Conservation (phyloP, 2,113 vertebrate species). For the Heptranchias perlo region DNA sequence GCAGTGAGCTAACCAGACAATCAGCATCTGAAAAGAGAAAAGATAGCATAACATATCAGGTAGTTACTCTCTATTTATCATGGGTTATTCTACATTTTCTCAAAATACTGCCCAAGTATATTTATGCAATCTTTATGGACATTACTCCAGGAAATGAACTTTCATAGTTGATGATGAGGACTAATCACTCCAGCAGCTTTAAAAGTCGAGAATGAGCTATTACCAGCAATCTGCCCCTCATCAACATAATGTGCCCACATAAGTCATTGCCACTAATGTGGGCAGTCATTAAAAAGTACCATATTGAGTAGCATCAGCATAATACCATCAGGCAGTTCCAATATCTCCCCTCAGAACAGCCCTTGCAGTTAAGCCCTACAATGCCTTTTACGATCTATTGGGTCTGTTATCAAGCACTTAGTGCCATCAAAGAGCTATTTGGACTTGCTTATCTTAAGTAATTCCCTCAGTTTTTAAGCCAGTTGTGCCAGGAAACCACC, state of each 20-base stretch:
- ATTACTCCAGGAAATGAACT: not conserved
- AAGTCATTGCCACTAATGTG: not conserved
- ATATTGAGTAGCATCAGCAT: not conserved
- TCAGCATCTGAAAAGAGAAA: not conserved
- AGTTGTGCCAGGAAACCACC: not conserved
- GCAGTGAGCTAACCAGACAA: not conserved
- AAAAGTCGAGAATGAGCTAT: not conserved
- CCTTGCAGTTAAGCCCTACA: not conserved
- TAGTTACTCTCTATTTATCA: not conserved
- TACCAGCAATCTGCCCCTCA: not conserved
- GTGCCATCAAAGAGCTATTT: not conserved
- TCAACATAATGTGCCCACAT: conserved; percentile 7
- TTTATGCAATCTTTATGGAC: not conserved
- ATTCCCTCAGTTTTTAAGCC: not conserved
- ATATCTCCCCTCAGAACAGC: conserved; percentile 5
- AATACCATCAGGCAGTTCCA: not conserved
- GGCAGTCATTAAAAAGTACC: conserved; percentile 1
- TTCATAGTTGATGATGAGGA: not conserved
- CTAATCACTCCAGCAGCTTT: not conserved
- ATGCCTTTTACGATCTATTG: not conserved
- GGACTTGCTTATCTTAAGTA: not conserved
- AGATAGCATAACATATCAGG: not conserved
- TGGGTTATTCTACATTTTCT: not conserved
- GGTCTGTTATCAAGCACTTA: not conserved
- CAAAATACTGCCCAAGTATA: not conserved